Evolutionary conservation across 2,888 invertebrate genomes (phyloP).

Genomic region (Campoletis raptor): DNA sequence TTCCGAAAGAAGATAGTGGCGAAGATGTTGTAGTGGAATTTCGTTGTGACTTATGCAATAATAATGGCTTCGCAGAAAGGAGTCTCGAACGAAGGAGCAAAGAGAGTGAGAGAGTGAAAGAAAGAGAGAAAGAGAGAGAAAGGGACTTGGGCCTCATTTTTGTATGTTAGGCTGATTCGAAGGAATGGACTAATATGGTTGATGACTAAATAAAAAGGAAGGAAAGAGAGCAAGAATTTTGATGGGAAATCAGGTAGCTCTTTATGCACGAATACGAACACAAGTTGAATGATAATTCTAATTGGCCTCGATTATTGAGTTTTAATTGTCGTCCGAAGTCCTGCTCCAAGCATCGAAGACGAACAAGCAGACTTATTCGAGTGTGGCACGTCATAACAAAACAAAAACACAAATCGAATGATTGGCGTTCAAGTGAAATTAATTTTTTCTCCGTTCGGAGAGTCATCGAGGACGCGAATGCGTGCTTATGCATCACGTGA

Average conservation of each 20-base stretch:
- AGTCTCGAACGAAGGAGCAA: conserved; percentile 31
- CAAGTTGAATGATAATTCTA: conserved; percentile 5
- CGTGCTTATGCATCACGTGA: conserved; percentile 17
- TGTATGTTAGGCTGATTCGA: conserved; percentile 29
- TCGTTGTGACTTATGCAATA: conserved; percentile 59
- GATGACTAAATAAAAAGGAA: conserved; percentile 4
- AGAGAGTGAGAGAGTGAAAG: neutral
- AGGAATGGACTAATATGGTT: conserved; percentile 24
- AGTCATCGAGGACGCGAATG: conserved; percentile 28
- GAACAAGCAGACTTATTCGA: neutral
- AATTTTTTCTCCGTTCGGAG: conserved; percentile 40
- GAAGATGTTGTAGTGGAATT: conserved; percentile 17
- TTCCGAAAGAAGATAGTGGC: conserved; percentile 10
- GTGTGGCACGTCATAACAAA: conserved; percentile 9
- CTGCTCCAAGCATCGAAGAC: neutral
- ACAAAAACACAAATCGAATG: neutral
- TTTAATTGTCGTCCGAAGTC: conserved; percentile 5
- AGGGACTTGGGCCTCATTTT: conserved; percentile 31
- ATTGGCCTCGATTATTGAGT: conserved; percentile 49
- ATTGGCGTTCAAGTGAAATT: conserved; percentile 44
- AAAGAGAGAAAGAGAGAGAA: neutral
- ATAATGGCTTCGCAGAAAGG: conserved; percentile 60
- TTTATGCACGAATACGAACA: neutral
- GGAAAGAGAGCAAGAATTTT: conserved; percentile 10
- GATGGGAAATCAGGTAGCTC: conserved; percentile 10